A percentile compares a stretch with the other conserved stretches of the same genome.
Evolutionary conservation across 2,797 vertebrate genomes (phyloP).

Genomic region (Lepus townsendii): DNA sequence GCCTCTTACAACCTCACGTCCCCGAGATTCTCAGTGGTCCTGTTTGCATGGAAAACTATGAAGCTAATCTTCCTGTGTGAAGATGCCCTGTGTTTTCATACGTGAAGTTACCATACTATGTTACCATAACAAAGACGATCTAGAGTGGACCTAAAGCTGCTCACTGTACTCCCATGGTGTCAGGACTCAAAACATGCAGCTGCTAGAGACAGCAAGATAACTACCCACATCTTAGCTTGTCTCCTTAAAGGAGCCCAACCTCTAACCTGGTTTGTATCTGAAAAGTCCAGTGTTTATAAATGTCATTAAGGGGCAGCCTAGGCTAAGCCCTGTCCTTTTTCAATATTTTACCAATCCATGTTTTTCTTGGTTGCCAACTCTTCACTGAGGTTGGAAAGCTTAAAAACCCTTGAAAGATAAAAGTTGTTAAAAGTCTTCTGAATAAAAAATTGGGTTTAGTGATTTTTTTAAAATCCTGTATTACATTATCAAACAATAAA

Average conservation of each 20-base stretch:
- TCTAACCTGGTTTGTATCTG: background rate
- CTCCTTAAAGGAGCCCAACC: background rate
- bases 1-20: background rate
- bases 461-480: background rate
- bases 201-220: background rate
- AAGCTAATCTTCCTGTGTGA: background rate
- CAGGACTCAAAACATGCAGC: background rate
- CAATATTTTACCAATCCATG: background rate
- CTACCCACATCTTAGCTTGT: background rate
- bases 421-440: background rate
- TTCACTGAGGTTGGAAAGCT: slow-evolving; percentile 15
- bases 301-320: background rate
- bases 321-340: background rate
- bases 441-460: slow-evolving; percentile 21
- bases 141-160: background rate
- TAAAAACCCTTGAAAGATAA: background rate
- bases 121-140: background rate
- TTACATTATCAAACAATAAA: slow-evolving; percentile 14
- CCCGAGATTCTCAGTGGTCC: background rate
- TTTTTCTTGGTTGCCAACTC: background rate
- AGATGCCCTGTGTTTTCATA: background rate
- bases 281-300: slow-evolving; percentile 7
- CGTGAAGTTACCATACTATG: too few species aligned
- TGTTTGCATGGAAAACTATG: background rate
- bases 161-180: background rate